These are phyloP conservation scores for Mystacornis crossleyi DNA, from an alignment of 2,113 vertebrate genomes.

Conservation along the genomic window DNA sequence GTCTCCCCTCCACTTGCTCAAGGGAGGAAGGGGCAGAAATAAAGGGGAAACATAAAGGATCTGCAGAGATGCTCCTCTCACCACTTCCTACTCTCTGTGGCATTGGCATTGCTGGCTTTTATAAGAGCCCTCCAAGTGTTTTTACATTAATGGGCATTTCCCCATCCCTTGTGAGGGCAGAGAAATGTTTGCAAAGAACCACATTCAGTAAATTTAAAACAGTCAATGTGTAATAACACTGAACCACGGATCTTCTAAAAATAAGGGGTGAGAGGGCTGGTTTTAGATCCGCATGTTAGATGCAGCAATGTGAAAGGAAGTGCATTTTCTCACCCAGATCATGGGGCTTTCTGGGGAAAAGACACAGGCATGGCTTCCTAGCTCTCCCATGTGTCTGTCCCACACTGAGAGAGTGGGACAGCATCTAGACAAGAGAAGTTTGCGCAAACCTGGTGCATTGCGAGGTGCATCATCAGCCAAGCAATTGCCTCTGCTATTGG, in stretches of 20 bases:
- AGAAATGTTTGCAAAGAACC: neutral
- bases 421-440: neutral
- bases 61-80: neutral
- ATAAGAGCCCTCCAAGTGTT: neutral
- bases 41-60: neutral
- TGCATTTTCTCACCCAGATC: neutral
- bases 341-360: neutral
- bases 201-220: neutral
- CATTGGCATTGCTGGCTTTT: neutral
- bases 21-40: neutral
- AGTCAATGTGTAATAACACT: neutral
- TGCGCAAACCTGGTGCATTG: neutral
- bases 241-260: neutral
- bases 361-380: fast-evolving
- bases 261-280: neutral
- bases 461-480: neutral
- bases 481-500: neutral
- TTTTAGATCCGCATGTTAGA: neutral
- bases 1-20: neutral
- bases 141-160: neutral
- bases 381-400: neutral
- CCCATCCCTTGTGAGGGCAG: neutral
- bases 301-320: neutral
- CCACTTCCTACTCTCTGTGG: neutral
- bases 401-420: neutral